Base-by-base conservation (phyloP, 2,797 vertebrate genomes). In the Sebastes dallii region DNA sequence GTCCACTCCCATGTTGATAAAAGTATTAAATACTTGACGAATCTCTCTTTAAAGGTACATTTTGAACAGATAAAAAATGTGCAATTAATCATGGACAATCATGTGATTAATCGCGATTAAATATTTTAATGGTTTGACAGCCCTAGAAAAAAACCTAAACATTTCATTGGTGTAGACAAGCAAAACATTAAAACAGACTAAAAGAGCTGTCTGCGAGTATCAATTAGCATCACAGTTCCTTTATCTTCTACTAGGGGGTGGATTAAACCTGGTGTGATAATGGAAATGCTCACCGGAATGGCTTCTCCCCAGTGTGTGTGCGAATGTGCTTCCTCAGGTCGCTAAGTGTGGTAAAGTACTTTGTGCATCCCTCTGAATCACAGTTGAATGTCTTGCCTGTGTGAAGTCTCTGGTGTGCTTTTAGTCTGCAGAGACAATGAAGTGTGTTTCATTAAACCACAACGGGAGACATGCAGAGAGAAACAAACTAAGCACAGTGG, bases 311-410 rank as follows among this genome's bases (percentile, higher is more conserved):
- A 69, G 98, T 99, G 93, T 99, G 99, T 32, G 99, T 99, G 79
- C 99, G 97, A 90, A 99, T 98, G 96, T 99, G 99, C 95, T 99
- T 99, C 96, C 99, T 97, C 95, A 99, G 95, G 94, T 99, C 99
- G 18, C 99, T 99, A 94, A 99, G 99, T 13, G 99, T 99, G 76
- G 99, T 99, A 93, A 99, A 99, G 96, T 99, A 99, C 94, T 99
- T 99, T 91, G 97, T 99, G 96, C 99, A 99, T 94, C 99, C 99
- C 92, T 99, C 97, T 2, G 98, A 98, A 95, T 99, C 98, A 96
- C 99, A 99, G 97, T 99, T 99, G 96, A 99, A 99, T 0, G 99
- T 99, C 92, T 99, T 99, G 91, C 99, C 99, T 77, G 99, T 99
- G 96, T 99, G 99, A 92, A 99, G 97, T 92, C 99, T 97, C 95